Evolutionary conservation across 2,797 vertebrate species (phyloP).

Genomic region (Dendrocincla fuliginosa): DNA sequence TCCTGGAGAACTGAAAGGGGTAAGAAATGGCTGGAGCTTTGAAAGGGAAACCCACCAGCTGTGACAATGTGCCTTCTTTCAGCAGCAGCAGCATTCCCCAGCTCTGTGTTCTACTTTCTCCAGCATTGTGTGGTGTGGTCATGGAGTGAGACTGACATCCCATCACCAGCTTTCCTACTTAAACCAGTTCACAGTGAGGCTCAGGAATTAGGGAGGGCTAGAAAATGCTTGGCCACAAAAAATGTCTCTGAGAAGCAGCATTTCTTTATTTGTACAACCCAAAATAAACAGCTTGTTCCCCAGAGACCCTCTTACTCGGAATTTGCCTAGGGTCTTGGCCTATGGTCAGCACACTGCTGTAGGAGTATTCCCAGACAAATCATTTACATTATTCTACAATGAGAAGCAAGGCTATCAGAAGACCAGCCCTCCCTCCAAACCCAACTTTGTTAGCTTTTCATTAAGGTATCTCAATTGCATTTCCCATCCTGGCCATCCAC

Average conservation of each 20-base stretch:
- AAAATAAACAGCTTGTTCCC: background rate
- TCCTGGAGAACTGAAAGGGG: background rate
- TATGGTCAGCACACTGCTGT: background rate
- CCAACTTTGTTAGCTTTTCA: slow-evolving; percentile 26
- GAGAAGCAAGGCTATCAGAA: background rate
- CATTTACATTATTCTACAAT: background rate
- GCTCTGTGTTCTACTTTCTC: background rate
- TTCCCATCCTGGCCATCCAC: background rate
- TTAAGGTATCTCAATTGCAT: slow-evolving; percentile 45
- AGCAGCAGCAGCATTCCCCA: background rate
- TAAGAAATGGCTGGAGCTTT: background rate
- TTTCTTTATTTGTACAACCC: background rate
- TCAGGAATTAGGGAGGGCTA: background rate
- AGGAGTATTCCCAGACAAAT: background rate
- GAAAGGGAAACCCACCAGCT: background rate
- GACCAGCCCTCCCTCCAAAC: background rate
- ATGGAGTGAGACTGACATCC: background rate
- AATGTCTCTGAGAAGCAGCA: background rate
- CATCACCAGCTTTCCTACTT: background rate
- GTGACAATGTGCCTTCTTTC: background rate
- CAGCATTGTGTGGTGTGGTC: background rate
- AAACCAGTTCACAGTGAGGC: background rate
- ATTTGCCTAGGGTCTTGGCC: background rate
- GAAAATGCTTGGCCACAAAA: background rate
- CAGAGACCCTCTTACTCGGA: background rate